phyloP scores from a whole-genome alignment of 2,113 vertebrate genomes.

The Chionodraco myersi region DNA sequence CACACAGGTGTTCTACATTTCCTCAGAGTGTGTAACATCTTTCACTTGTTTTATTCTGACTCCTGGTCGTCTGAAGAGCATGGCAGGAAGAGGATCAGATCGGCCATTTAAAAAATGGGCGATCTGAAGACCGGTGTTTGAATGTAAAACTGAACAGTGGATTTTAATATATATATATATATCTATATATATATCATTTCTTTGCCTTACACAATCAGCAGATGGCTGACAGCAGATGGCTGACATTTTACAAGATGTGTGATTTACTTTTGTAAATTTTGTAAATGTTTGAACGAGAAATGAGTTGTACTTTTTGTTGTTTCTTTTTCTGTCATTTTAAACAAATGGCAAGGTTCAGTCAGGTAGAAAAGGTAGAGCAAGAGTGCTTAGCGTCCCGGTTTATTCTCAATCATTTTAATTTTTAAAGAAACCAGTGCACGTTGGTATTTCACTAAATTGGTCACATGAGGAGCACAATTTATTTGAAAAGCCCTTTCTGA shows the following conservation, averaged over 20 bases:
- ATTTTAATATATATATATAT: conserved; percentile 68
- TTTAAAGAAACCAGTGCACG: conserved; percentile 19
- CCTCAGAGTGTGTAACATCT: conserved; percentile 48
- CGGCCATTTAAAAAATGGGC: conserved; percentile 51
- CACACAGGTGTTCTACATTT: conserved; percentile 39
- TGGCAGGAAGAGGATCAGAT: conserved; percentile 44
- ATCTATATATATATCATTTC: conserved; percentile 50
- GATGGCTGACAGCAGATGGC: conserved; percentile 71
- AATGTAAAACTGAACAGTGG: conserved; percentile 79
- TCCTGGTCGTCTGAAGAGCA: conserved; percentile 34
- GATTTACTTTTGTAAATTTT: conserved; percentile 84
- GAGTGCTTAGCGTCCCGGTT: conserved; percentile 52
- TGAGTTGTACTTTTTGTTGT: conserved; percentile 58
- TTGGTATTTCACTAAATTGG: conserved; percentile 24
- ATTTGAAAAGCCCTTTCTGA: conserved; percentile 12
- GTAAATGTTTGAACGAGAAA: conserved; percentile 81
- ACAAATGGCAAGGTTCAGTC: conserved; percentile 29
- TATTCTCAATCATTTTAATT: conserved; percentile 10
- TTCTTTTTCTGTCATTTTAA: conserved; percentile 58
- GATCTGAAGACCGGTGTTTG: conserved; percentile 76
- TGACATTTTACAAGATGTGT: conserved; percentile 81
- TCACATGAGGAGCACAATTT: conserved; percentile 25
- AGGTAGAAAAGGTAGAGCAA: conserved; percentile 48
- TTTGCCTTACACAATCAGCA: conserved; percentile 82
- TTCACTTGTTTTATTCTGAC: conserved; percentile 53